Base-by-base conservation (phyloP, 2,113 vertebrate species). In the Corythaeola cristata region DNA sequence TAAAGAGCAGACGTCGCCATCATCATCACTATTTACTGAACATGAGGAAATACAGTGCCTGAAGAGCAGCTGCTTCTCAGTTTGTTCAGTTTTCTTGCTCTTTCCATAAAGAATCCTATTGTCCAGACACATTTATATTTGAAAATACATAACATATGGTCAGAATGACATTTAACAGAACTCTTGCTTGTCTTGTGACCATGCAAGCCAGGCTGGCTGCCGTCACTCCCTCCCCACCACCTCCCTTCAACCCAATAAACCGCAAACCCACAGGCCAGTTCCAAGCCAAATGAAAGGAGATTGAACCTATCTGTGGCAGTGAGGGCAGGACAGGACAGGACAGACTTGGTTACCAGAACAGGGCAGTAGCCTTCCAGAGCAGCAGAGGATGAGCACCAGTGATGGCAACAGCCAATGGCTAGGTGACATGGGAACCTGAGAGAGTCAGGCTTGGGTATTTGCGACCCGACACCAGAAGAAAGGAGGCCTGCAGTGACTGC, bases 401-500 rank as follows among this genome's bases (percentile, higher is more conserved):
- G 41, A 58, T 16, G 15, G 12, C 9, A 49, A 64, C 12, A 39
- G 33, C 8, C 68, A 39, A 32, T 3, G 7, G 18, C 15, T 19
- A n/a, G 4, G 12, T 55, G 11, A 5, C 47, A 18, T 1, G 2
- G 32, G 20, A 85, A 18, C 32, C 22, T 30, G 18, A 33, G 79
- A 50, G 15, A 66, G 11, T 6, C 6, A 1, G 30, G 35, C 15
- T 7, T 1, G 1, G 8, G 11, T 23, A 52, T 67, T 74, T 63
- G 13, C 9, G 62, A 21, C 21, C 24, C 39, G 55, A 53, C 3
- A 14, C 28, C 37, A 53, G 44, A 15, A 67, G 9, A 14, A 6
- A 49, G 2, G 2, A 5, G 5, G 3, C 6, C 32, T 68, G n/a
- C 37, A 59, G 22, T 15, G 44, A 32, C 33, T 27, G 20, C 0